Conservation (phyloP, 2,113 vertebrate species). For the Varanus komodoensis region DNA sequence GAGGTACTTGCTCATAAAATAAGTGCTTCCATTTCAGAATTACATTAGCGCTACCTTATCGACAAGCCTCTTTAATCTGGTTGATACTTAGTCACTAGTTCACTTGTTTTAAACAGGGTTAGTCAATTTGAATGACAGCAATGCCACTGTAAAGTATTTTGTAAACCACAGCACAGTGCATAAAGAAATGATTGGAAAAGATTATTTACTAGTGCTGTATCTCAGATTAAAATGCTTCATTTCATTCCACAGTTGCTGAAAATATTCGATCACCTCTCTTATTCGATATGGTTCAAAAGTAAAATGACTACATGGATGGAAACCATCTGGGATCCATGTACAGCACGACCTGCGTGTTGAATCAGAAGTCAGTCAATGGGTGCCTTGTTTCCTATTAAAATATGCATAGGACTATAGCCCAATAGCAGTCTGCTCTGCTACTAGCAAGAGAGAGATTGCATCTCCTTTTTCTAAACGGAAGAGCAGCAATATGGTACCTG, state of each 20-base stretch:
- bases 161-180: too few relatives aligned
- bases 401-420: not conserved
- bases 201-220: not conserved
- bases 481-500: not conserved
- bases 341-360: not conserved
- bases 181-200: constrained; percentile 1
- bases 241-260: constrained; percentile 23
- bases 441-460: not conserved
- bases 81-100: not conserved
- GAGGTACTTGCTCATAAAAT: not conserved
- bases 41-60: not conserved
- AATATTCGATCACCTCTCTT: not conserved
- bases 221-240: not conserved
- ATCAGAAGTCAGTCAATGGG: not conserved
- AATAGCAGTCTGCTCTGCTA: not conserved
- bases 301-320: not conserved
- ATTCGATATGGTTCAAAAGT: not conserved
- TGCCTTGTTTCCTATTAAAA: too few relatives aligned
- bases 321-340: not conserved
- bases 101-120: not conserved
- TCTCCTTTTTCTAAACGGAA: not conserved
- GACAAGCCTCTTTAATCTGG: not conserved
- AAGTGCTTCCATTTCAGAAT: not conserved
- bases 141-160: not conserved
- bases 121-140: not conserved